These are phyloP conservation scores for Ibycter americanus DNA, from an alignment of 2,797 vertebrate species.

Conservation along the genomic window DNA sequence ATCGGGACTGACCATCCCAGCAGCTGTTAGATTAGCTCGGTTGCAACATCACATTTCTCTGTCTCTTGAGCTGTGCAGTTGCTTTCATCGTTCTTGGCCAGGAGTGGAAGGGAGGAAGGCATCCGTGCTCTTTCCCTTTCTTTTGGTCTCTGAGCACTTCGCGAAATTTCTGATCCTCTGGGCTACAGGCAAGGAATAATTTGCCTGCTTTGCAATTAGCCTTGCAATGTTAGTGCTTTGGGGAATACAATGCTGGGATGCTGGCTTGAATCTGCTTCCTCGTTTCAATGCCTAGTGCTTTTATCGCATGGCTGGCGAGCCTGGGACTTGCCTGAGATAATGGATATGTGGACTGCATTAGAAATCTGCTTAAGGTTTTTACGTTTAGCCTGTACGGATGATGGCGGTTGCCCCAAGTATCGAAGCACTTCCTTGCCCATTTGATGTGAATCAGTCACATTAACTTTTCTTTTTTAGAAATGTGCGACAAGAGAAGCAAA, in stretches of 20 bases:
- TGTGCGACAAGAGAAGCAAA: background rate
- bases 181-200: background rate
- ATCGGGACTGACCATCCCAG: background rate
- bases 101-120: background rate
- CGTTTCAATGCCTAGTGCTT: fast-evolving
- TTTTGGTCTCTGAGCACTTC: background rate
- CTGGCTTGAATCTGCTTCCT: background rate
- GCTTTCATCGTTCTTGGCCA: background rate
- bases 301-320: background rate
- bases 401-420: background rate
- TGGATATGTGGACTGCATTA: background rate
- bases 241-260: background rate
- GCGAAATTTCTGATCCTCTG: background rate
- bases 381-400: background rate
- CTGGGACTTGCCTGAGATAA: background rate
- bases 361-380: background rate
- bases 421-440: background rate
- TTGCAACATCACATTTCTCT: background rate
- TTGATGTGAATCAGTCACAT: background rate
- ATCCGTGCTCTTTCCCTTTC: background rate
- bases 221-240: background rate
- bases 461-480: background rate
- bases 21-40: background rate
- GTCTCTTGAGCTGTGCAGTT: background rate
- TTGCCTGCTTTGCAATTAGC: background rate